phyloP scores from a whole-genome alignment of 2,113 vertebrate species.

The Eonycteris spelaea region DNA sequence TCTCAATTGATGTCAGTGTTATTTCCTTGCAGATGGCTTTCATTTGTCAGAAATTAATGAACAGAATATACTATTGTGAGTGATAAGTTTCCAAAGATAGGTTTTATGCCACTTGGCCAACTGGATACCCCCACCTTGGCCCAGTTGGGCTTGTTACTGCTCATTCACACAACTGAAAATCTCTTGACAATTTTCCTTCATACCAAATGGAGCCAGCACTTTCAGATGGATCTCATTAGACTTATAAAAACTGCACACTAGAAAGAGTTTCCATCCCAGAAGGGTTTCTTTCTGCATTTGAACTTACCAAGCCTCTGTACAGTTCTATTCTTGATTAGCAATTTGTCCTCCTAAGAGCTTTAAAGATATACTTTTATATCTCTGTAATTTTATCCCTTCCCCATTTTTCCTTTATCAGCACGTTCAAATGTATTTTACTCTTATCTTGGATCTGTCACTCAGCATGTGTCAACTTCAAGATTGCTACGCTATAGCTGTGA shows the following conservation, averaged over 20 bases:
- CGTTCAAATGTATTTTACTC: conserved; percentile 77
- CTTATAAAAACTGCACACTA: conserved; percentile 20
- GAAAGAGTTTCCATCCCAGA: conserved; percentile 58
- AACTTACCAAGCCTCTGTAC: conserved; percentile 61
- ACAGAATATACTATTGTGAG: not conserved
- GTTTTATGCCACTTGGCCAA: conserved; percentile 44
- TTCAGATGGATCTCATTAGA: conserved; percentile 63
- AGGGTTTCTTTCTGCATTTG: conserved; percentile 65
- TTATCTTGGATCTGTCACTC: conserved; percentile 78
- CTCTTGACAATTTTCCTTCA: conserved; percentile 53
- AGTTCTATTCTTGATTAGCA: conserved; percentile 72
- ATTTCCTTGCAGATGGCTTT: conserved; percentile 30
- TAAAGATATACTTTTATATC: conserved; percentile 65
- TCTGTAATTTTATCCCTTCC: conserved; percentile 68
- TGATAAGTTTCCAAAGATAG: conserved; percentile 46
- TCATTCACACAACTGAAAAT: conserved; percentile 59
- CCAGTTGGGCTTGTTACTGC: conserved; percentile 44
- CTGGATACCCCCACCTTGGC: conserved; percentile 46
- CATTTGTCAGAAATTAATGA: conserved; percentile 41
- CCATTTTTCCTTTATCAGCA: conserved; percentile 62
- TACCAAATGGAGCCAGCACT: conserved; percentile 13
- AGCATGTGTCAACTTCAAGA: conserved; percentile 76
- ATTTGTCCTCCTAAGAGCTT: conserved; percentile 74
- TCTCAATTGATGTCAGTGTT: not conserved
- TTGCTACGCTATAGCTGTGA: conserved; percentile 62